Evolutionary conservation across 2,888 invertebrate species (phyloP).

Genomic region (Chymomyza amoena): DNA sequence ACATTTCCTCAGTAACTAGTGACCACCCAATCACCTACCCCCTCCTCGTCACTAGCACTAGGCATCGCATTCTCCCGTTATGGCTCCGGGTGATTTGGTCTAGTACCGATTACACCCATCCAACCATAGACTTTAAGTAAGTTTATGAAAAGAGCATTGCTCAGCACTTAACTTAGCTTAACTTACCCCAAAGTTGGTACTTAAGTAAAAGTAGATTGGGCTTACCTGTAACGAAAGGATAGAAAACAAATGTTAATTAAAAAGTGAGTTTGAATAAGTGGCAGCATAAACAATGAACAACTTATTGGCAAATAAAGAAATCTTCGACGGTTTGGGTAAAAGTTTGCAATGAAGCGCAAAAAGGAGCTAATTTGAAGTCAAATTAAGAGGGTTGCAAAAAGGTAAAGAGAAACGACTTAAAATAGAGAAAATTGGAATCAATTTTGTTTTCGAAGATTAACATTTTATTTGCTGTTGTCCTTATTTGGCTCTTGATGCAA

Average conservation of each 20-base stretch:
- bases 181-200: not conserved
- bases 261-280: constrained; percentile 27
- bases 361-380: not conserved
- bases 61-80: no score
- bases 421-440: no score
- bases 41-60: no score
- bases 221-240: constrained; percentile 59
- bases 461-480: no score
- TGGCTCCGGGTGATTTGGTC: no score
- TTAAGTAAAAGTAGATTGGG: not conserved
- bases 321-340: constrained; percentile 18
- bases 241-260: constrained; percentile 60
- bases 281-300: constrained; percentile 51
- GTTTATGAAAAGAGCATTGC: not conserved
- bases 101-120: no score
- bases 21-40: no score
- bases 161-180: not conserved
- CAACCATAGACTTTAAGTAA: not conserved
- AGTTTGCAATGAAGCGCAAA: not conserved
- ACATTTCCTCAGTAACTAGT: no score
- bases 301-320: constrained; percentile 50
- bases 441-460: no score
- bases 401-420: not conserved
- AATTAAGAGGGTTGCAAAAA: not conserved
- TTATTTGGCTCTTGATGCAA: no score